Percentiles rank a stretch among this genome's conserved stretches.
Evolutionary conservation across 2,888 invertebrate species (phyloP).

Genomic region (Macropis europaea): DNA sequence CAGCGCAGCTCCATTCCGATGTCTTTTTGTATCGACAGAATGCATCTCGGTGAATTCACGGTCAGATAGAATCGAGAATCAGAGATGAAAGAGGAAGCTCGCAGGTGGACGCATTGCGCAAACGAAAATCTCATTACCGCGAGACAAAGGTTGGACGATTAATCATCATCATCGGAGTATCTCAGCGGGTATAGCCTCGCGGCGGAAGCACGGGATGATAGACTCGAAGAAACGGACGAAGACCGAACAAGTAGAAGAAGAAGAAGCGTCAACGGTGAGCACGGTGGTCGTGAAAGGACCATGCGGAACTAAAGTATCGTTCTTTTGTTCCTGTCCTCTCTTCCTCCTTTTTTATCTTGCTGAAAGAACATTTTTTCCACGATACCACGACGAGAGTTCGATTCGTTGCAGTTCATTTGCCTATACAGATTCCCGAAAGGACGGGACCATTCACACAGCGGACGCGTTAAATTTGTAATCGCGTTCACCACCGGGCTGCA

Average conservation of each 20-base stretch:
- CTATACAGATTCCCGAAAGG: slow-evolving; percentile 31
- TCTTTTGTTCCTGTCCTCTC: slow-evolving; percentile 52
- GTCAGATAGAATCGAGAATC: background rate
- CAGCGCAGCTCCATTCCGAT: background rate
- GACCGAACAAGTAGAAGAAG: slow-evolving; percentile 34
- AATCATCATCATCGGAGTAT: slow-evolving; percentile 70
- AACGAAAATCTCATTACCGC: slow-evolving; percentile 75
- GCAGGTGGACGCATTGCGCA: slow-evolving; percentile 65
- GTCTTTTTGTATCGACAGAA: background rate
- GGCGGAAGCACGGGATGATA: slow-evolving; percentile 61
- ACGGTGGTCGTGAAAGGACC: slow-evolving; percentile 56
- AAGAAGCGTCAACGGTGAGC: slow-evolving; percentile 55
- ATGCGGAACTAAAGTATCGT: slow-evolving; percentile 62
- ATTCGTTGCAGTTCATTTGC: slow-evolving; percentile 67
- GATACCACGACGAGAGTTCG: slow-evolving; percentile 42
- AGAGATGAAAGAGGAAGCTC: slow-evolving; percentile 36
- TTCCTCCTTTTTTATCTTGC: slow-evolving; percentile 23
- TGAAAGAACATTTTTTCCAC: slow-evolving; percentile 8
- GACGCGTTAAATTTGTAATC: slow-evolving; percentile 66
- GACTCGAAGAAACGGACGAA: slow-evolving; percentile 21
- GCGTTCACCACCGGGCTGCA: slow-evolving; percentile 47
- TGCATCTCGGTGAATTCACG: background rate
- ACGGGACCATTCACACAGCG: background rate
- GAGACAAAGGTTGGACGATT: slow-evolving; percentile 74
- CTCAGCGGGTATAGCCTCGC: slow-evolving; percentile 55